Evolutionary conservation across 1,140 invertebrate genomes (phyloP).

Genomic region (Drosophila carrolli): DNA sequence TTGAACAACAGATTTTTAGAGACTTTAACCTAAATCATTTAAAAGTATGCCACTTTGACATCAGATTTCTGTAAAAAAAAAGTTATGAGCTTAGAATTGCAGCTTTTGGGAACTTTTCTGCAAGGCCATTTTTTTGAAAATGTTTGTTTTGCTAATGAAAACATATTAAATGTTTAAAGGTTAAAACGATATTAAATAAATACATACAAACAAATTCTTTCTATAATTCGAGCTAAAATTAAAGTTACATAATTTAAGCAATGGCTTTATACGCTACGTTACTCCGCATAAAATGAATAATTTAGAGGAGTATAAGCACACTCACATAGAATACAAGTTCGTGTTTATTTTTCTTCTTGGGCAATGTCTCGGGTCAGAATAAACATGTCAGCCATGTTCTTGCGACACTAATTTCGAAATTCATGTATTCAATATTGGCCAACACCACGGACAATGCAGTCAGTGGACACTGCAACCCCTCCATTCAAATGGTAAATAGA

Average conservation of each 20-base stretch:
- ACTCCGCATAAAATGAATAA: neutral
- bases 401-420: constrained; percentile 28
- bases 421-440: constrained; percentile 30
- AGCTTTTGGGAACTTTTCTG: too few relatives aligned
- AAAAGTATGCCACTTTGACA: too few relatives aligned
- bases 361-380: constrained; percentile 8
- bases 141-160: too few relatives aligned
- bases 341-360: constrained; percentile 17
- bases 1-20: too few relatives aligned
- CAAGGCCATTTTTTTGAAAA: too few relatives aligned
- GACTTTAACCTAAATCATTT: too few relatives aligned
- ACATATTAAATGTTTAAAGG: too few relatives aligned
- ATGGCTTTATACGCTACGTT: too few relatives aligned
- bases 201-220: too few relatives aligned
- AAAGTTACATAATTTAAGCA: neutral
- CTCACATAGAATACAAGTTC: neutral
- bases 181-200: too few relatives aligned
- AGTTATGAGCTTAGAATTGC: too few relatives aligned
- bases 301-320: neutral
- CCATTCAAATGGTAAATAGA: constrained; percentile 8
- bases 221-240: neutral
- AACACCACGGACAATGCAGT: constrained; percentile 29
- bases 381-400: constrained; percentile 22
- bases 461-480: constrained; percentile 13
- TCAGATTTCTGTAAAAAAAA: too few relatives aligned